Conservation (phyloP, 2,888 invertebrate species). For the Ditylenchus weischeri region DNA sequence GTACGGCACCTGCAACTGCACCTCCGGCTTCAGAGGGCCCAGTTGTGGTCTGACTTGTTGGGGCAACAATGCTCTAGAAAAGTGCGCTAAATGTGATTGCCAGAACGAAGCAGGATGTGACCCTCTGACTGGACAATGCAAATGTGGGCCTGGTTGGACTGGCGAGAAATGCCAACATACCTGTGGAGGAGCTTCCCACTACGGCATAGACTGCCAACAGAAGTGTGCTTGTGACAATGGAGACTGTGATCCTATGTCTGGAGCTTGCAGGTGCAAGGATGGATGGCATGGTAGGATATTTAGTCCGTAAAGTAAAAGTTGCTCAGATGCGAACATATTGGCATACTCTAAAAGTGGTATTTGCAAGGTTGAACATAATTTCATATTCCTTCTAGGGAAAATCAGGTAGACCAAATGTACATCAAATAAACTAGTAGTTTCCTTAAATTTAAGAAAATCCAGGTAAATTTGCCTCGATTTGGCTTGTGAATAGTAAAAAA, state of each 20-base stretch:
- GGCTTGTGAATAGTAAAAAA: no score
- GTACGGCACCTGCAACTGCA: slow-evolving; percentile 46
- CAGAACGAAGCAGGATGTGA: slow-evolving; percentile 49
- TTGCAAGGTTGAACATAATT: no score
- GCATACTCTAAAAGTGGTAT: no score
- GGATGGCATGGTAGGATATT: slow-evolving; percentile 32
- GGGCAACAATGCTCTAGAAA: slow-evolving; percentile 25
- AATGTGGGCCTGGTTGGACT: slow-evolving; percentile 38
- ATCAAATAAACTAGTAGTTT: no score
- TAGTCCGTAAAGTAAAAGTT: background rate
- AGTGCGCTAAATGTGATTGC: slow-evolving; percentile 47
- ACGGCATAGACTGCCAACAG: slow-evolving; percentile 43
- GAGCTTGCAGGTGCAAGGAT: slow-evolving; percentile 39
- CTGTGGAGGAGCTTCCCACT: slow-evolving; percentile 38
- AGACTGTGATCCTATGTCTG: slow-evolving; percentile 30
- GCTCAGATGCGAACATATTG: no score
- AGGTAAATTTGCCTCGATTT: no score
- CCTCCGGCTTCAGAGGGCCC: slow-evolving; percentile 44
- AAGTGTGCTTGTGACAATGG: slow-evolving; percentile 38
- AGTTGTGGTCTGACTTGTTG: slow-evolving; percentile 47
- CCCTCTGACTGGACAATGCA: slow-evolving; percentile 47
- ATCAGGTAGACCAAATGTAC: no score
- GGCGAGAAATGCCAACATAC: slow-evolving; percentile 44
- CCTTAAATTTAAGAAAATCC: no score
- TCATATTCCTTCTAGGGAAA: no score